Percentiles rank a stretch among this genome's conserved stretches.
Conservation (phyloP, 1,140 invertebrate genomes). For the Papilio machaon region DNA sequence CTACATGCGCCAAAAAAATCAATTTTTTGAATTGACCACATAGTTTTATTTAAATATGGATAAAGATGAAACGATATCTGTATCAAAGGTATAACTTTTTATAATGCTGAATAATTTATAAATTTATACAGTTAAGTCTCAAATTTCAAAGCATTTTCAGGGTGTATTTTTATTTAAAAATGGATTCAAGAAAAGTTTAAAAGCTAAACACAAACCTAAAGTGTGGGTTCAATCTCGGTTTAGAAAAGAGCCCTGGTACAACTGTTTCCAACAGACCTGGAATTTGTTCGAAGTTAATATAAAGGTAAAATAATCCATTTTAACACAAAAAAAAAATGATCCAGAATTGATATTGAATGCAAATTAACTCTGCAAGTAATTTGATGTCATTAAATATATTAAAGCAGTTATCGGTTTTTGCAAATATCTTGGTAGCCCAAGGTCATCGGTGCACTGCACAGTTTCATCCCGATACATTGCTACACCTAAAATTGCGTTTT, state of each 20-base stretch:
- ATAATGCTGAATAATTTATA: not conserved
- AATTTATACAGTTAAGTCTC: not conserved
- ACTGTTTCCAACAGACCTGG: constrained; percentile 66
- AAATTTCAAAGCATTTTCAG: constrained; percentile 50
- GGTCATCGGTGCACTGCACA: too few species aligned
- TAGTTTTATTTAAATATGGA: constrained; percentile 53
- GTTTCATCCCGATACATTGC: too few species aligned
- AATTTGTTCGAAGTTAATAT: constrained; percentile 61
- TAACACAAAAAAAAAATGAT: not conserved
- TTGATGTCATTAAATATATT: not conserved
- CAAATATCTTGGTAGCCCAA: too few species aligned
- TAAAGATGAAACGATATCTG: constrained; percentile 62
- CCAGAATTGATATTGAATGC: too few species aligned
- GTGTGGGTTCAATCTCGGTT: constrained; percentile 60
- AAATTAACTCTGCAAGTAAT: too few species aligned
- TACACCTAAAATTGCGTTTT: too few species aligned
- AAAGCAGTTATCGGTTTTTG: not conserved
- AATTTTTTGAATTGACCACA: not conserved
- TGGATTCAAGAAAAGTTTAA: constrained; percentile 63
- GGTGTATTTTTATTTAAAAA: constrained; percentile 73
- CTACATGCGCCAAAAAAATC: not conserved
- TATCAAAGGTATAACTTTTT: constrained; percentile 63
- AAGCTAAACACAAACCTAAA: constrained; percentile 52
- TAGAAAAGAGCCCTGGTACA: constrained; percentile 65
- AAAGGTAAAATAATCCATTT: constrained; percentile 48